Conservation (phyloP, 2,888 invertebrate species). For the Gari tellinella region DNA sequence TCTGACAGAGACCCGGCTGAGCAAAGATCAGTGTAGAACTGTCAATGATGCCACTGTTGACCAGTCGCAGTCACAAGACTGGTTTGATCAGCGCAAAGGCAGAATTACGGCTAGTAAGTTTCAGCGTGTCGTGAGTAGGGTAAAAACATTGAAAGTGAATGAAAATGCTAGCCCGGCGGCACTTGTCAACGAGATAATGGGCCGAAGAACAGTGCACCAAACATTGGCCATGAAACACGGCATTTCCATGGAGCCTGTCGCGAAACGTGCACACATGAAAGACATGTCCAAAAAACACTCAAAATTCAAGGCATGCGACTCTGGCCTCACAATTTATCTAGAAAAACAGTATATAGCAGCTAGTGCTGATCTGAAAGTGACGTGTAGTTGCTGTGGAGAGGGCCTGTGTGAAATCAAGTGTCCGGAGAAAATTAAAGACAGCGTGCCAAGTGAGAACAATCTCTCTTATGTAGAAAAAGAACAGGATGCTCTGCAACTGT, state of each 20-base stretch:
- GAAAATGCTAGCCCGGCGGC: conserved; percentile 3
- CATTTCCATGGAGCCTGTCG: conserved; percentile 29
- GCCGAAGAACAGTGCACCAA: neutral
- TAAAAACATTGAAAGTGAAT: conserved; percentile 7
- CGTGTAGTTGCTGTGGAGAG: conserved; percentile 37
- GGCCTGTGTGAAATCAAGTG: conserved; percentile 42
- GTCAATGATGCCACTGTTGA: conserved; percentile 5
- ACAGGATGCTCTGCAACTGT: neutral
- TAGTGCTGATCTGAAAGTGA: conserved; percentile 42
- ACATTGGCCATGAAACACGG: conserved; percentile 54
- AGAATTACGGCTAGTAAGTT: conserved; percentile 33
- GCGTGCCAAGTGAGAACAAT: conserved; percentile 13
- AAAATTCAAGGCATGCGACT: conserved; percentile 20
- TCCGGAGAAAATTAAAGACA: conserved; percentile 30
- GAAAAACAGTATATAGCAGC: conserved; percentile 32
- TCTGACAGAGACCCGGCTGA: neutral
- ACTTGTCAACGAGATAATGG: conserved; percentile 21
- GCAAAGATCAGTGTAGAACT: neutral
- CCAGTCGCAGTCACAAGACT: conserved; percentile 8
- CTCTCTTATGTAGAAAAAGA: conserved; percentile 5
- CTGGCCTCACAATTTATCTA: conserved; percentile 18
- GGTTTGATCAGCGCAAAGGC: conserved; percentile 18
- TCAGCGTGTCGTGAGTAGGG: conserved; percentile 17
- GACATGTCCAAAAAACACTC: conserved; percentile 22
- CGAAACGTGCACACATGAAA: conserved; percentile 20